A percentile compares a stretch with the other conserved stretches of the same genome.
These are phyloP conservation scores for Guaruba guarouba DNA, from an alignment of 2,113 vertebrate species.

Conservation along the genomic window DNA sequence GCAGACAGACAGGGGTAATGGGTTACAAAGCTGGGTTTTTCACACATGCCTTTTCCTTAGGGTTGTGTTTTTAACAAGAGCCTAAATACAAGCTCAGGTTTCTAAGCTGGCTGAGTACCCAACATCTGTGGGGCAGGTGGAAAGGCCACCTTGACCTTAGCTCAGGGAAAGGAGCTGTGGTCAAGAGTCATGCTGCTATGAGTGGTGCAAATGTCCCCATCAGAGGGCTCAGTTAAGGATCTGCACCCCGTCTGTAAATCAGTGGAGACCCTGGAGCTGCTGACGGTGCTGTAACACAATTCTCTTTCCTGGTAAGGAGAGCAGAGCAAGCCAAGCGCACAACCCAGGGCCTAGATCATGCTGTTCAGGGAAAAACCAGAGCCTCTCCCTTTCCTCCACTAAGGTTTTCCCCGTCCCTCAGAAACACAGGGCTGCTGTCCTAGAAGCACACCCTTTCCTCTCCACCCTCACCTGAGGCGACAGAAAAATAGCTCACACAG, in stretches of 20 bases:
- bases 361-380: background rate
- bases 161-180: background rate
- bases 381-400: background rate
- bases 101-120: background rate
- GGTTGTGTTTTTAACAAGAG: background rate
- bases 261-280: background rate
- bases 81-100: background rate
- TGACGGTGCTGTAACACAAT: background rate
- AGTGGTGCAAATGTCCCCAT: background rate
- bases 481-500: background rate
- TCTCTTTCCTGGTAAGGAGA: background rate
- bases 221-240: background rate
- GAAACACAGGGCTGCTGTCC: accelerated
- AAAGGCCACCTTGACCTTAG: background rate
- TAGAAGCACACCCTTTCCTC: accelerated
- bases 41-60: background rate
- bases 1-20: background rate
- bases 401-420: accelerated
- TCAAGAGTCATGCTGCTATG: background rate
- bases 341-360: background rate
- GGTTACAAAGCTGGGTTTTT: background rate
- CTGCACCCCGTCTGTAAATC: accelerated
- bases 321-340: accelerated
- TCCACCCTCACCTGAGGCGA: background rate
- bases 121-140: background rate